Evolutionary conservation across 2,797 vertebrate genomes (phyloP), one percentile per base, ranked within the genome.

Genomic region (Galaxias olidus): DNA sequence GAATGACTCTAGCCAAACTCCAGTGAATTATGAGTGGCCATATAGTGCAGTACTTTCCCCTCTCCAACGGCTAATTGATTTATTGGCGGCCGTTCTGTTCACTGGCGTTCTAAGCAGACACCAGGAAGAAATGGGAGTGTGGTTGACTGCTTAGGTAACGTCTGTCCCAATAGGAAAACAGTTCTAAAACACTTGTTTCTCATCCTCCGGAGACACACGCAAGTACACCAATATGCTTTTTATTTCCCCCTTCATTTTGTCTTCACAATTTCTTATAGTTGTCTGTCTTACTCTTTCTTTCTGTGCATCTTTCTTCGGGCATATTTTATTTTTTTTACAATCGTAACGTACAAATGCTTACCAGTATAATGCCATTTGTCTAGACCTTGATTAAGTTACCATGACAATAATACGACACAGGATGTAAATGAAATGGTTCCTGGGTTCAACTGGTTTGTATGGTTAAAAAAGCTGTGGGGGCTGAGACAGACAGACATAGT

Each of bases 61-160:
- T 77, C n/a, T n/a, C n/a, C n/a, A n/a, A n/a, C n/a, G n/a, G 69
- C 61, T 75, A 72, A 83, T 78, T 78, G 86, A 74, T 82, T 72
- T 49, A 19, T 59, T 65, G 50, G 68, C 74, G 75, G 41, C 48
- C 66, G 76, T 83, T 87, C 65, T 80, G 53, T 70, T 76, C 65
- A 66, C 64, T 80, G 78, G 83, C 68, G 77, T 85, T 80, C 69
- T 77, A 68, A 79, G 69, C 77, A 79, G 72, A 73, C 78, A 73
- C 70, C 66, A 57, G 78, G 82, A 79, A 83, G 30, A 81, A 80
- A 72, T 59, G 68, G 63, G 64, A 71, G 73, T 42, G 9, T 62
- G 71, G 78, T 68, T 59, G 19, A 79, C 74, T 71, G 73, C 79
- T 91, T 89, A 89, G 87, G 86, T 91, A 85, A 91, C 13, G 91